Conservation (phyloP, 2,888 invertebrate species). For the Dinocampus coccinellae region DNA sequence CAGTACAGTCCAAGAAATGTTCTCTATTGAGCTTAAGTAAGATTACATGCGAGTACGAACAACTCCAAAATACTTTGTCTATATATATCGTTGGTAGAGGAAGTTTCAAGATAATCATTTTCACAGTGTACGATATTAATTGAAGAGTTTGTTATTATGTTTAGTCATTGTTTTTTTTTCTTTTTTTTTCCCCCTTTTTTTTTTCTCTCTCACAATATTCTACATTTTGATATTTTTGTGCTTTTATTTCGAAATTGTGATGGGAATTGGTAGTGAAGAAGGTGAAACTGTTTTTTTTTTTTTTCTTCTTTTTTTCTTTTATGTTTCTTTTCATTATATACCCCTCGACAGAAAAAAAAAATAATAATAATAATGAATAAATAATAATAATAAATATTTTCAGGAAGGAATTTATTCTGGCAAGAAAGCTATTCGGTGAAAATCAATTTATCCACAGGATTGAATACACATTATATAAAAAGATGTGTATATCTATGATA, state of each 20-base stretch:
- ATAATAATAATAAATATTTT: slow-evolving; percentile 25
- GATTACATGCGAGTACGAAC: slow-evolving; percentile 21
- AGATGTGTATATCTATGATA: no score
- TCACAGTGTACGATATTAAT: neutral
- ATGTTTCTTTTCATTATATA: no score
- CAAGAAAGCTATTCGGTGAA: slow-evolving; percentile 12
- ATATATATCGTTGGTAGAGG: neutral
- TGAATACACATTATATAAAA: slow-evolving; percentile 6
- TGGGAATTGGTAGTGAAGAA: neutral
- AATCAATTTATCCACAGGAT: slow-evolving; percentile 29
- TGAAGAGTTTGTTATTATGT: neutral
- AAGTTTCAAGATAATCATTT: neutral
- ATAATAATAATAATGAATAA: no score
- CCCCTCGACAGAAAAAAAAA: neutral
- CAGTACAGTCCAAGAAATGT: slow-evolving; percentile 35
- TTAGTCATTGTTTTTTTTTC: no score
- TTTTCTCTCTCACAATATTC: neutral
- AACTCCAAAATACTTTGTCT: neutral
- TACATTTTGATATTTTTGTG: neutral
- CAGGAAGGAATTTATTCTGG: slow-evolving; percentile 7
- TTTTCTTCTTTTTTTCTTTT: neutral
- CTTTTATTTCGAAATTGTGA: neutral
- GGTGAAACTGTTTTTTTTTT: slow-evolving; percentile 1
- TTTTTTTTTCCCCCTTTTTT: no score
- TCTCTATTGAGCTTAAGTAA: slow-evolving; percentile 21